phyloP scores from a whole-genome alignment of 2,888 invertebrate species.

The Teinopalpus imperialis region DNA sequence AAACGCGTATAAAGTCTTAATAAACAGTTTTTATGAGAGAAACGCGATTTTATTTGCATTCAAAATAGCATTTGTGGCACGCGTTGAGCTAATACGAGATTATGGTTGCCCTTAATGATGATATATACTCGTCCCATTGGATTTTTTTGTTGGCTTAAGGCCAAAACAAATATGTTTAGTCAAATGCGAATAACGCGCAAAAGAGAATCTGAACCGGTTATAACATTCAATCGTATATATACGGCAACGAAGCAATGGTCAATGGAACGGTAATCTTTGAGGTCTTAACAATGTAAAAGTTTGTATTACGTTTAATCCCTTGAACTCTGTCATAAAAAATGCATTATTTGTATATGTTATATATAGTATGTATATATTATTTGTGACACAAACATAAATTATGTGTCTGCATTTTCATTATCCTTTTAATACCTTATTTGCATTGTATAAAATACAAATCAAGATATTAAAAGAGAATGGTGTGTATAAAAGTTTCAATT shows the following conservation, averaged over 20 bases:
- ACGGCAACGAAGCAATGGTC: neutral
- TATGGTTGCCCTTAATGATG: constrained; percentile 64
- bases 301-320: no score
- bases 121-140: constrained; percentile 35
- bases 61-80: constrained; percentile 67
- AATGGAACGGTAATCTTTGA: no score
- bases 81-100: constrained; percentile 74
- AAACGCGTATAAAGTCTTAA: constrained; percentile 76
- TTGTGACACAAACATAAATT: no score
- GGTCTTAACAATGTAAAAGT: no score
- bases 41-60: constrained; percentile 75
- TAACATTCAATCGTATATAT: constrained; percentile 43
- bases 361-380: no score
- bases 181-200: neutral
- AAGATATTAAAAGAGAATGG: no score
- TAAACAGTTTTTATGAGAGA: constrained; percentile 74
- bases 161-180: neutral
- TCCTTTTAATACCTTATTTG: no score
- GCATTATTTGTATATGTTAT: no score
- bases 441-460: no score
- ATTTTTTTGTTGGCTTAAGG: constrained; percentile 1
- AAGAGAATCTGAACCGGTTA: constrained; percentile 34
- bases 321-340: no score
- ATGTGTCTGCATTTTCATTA: no score
- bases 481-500: no score